A percentile compares a stretch with the other conserved stretches of the same genome.
Conservation (phyloP, 2,888 invertebrate species). For the Xylota segnis region DNA sequence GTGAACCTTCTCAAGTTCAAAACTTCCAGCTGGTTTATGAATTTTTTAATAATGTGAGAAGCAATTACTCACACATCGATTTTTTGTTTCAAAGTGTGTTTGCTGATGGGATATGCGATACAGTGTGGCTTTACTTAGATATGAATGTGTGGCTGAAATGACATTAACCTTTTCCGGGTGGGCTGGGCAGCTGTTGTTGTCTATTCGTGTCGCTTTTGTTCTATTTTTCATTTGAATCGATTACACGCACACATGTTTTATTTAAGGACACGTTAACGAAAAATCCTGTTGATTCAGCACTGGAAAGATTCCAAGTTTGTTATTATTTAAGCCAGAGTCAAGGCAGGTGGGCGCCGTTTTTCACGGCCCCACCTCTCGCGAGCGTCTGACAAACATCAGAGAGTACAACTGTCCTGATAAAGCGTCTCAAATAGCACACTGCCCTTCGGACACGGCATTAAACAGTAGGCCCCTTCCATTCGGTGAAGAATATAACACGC, state of each 20-base stretch:
- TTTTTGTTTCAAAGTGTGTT: conserved; percentile 23
- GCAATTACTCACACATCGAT: conserved; percentile 36
- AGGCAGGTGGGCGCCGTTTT: too few relatives aligned
- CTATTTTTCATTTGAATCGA: neutral
- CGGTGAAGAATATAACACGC: too few relatives aligned
- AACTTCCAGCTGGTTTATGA: conserved; percentile 9
- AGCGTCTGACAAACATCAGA: too few relatives aligned
- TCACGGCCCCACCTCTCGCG: too few relatives aligned
- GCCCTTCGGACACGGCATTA: too few relatives aligned
- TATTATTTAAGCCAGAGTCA: too few relatives aligned
- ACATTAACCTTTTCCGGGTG: conserved; percentile 33
- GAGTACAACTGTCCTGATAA: too few relatives aligned
- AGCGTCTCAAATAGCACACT: too few relatives aligned
- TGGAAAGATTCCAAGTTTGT: too few relatives aligned
- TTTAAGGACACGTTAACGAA: neutral
- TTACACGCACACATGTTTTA: neutral
- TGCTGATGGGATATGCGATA: neutral
- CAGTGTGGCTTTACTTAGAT: neutral
- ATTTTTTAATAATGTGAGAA: conserved; percentile 21
- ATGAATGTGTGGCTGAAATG: conserved; percentile 3
- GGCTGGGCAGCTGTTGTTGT: neutral
- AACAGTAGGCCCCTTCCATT: too few relatives aligned
- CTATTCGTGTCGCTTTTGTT: neutral
- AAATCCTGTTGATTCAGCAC: neutral
- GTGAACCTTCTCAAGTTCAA: conserved; percentile 27